Percentiles rank a stretch among this genome's conserved stretches.
Conservation (phyloP, 2,888 invertebrate species). For the Aradus depressus region DNA sequence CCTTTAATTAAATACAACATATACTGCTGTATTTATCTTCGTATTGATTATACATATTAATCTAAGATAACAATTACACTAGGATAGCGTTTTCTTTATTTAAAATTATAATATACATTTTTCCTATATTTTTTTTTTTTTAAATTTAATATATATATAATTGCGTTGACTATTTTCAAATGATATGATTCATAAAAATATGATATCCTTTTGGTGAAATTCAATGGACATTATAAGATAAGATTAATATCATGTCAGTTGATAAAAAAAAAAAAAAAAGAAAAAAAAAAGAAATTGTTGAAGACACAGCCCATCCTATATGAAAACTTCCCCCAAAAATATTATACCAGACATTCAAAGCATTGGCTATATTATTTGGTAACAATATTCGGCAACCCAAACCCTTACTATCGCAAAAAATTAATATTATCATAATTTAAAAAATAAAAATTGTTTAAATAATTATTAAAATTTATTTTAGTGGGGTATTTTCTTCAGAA, state of each 20-base stretch:
- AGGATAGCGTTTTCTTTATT: slow-evolving; percentile 5
- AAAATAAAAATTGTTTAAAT: too few species aligned
- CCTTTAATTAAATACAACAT: slow-evolving; percentile 10
- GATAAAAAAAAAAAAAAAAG: slow-evolving; percentile 1
- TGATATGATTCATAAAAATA: slow-evolving; percentile 5
- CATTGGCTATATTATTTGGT: too few species aligned
- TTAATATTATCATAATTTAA: too few species aligned
- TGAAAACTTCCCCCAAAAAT: not conserved
- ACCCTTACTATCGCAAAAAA: too few species aligned
- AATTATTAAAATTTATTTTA: too few species aligned
- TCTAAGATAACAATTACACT: slow-evolving; percentile 14
- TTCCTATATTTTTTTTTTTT: not conserved
- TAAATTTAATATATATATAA: not conserved
- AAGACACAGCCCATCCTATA: slow-evolving; percentile 15
- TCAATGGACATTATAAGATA: not conserved
- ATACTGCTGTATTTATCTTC: not conserved
- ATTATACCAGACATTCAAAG: not conserved
- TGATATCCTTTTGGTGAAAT: not conserved
- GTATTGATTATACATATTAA: slow-evolving; percentile 1
- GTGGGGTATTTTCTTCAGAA: too few species aligned
- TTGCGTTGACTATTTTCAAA: not conserved
- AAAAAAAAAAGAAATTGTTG: slow-evolving; percentile 6
- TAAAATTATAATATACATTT: not conserved
- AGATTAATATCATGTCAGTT: not conserved
- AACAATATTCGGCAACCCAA: too few species aligned